Evolutionary conservation across 2,113 vertebrate genomes (phyloP).

Genomic region (Tinamus guttatus): DNA sequence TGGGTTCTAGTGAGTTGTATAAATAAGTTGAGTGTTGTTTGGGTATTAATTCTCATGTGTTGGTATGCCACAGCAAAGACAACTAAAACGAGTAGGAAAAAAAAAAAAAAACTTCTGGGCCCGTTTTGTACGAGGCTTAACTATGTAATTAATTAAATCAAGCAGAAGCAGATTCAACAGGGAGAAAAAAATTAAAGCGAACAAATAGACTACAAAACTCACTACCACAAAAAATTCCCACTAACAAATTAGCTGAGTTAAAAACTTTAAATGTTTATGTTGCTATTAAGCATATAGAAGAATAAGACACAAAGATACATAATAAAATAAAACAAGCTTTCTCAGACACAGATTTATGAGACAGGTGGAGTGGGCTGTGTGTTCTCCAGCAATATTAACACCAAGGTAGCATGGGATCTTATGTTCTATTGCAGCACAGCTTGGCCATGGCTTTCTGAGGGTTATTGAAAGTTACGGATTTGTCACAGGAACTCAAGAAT

Average conservation of each 20-base stretch:
- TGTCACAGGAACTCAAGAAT: background rate
- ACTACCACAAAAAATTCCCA: slow-evolving; percentile 4
- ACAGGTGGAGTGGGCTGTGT: background rate
- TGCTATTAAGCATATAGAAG: background rate
- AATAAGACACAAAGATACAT: background rate
- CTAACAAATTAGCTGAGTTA: background rate
- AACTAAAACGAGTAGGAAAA: background rate
- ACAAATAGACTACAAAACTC: background rate
- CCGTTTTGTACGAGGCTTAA: background rate
- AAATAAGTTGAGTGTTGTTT: background rate
- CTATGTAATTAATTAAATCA: slow-evolving; percentile 43
- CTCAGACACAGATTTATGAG: background rate
- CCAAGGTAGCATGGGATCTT: background rate
- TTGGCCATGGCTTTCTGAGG: background rate
- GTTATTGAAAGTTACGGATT: rapidly evolving
- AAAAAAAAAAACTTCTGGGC: slow-evolving; percentile 26
- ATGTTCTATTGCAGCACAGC: background rate
- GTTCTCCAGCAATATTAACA: background rate
- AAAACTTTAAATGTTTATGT: background rate
- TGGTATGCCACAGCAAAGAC: slow-evolving; percentile 14
- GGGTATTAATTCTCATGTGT: background rate
- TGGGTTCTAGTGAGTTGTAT: background rate
- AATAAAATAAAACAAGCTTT: background rate
- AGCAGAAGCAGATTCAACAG: slow-evolving; percentile 45
- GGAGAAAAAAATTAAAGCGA: background rate